Base-by-base conservation (phyloP, 2,113 vertebrate species). In the Leptobrachium leishanense region DNA sequence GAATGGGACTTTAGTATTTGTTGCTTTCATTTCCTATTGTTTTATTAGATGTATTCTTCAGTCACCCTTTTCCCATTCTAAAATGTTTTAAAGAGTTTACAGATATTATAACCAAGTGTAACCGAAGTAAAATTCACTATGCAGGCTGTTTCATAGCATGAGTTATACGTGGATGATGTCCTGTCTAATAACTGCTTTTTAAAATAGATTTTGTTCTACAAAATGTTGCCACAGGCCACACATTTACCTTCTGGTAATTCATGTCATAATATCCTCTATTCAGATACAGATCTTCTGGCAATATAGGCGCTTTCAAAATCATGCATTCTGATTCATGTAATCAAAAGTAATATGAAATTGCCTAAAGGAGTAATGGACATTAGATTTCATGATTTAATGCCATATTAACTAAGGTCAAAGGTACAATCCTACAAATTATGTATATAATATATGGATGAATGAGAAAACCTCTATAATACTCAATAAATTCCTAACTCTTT, bases 261-360 rank as follows among this genome's bases (percentile, higher is more conserved):
- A 59, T 59, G 55, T 59, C 55, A 3, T 12, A 59, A 12, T 59
- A 15, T 59, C 3, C 3, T 59, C 55, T 59, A 59, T 59, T 59
- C 55, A 59, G 55, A 59, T 12, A 13, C 9, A 59, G 55, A 2
- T 59, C 55, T 13, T 59, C 55, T 59, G 11, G 10, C 13, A 59
- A 59, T 59, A 59, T 59, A 59, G 10, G 10, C 3, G 4, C 2
- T 3, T 59, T 59, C 55, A 1, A 11, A 59, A 59, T 59, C 10
- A 59, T 59, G 13, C 13, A 59, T 59, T 59, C 2, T 59, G 10
- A 12, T 59, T 59, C 55, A 59, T 11, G 55, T 59, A 59, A 59
- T 59, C 55, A 59, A 59, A 59, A 59, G 55, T 59, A 59, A 59
- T 59, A 59, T 59, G 55, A 59, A 59, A 12, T 15, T 59, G 55